phyloP scores from a whole-genome alignment of 2,888 invertebrate species.

The Watsonalla binaria region DNA sequence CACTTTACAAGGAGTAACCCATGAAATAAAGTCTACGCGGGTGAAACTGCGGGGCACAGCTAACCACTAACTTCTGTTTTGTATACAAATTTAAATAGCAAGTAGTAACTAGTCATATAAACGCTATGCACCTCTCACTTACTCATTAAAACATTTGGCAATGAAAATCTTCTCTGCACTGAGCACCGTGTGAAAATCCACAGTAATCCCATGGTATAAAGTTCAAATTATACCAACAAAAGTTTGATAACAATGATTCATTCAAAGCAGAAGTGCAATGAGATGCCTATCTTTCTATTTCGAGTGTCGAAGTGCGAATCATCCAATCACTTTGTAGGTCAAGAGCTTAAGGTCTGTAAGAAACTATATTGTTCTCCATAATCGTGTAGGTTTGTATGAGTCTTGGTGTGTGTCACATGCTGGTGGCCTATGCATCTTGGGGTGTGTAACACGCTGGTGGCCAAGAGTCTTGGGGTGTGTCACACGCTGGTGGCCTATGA shows the following conservation, averaged over 20 bases:
- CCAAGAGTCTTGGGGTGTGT: no score
- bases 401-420: no score
- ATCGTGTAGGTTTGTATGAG: neutral
- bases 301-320: neutral
- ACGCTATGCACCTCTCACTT: neutral
- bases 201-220: neutral
- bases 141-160: neutral
- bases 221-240: neutral
- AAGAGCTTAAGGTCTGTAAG: neutral
- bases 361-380: no score
- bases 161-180: neutral
- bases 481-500: no score
- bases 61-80: no score
- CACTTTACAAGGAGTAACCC: no score
- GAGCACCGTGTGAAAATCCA: neutral
- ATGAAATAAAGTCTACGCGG: no score
- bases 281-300: neutral
- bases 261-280: neutral
- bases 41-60: no score
- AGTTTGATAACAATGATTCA: neutral
- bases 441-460: no score
- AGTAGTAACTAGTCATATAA: neutral
- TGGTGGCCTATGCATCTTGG: no score
- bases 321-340: slow-evolving; percentile 2
- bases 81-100: no score